phyloP scores from a whole-genome alignment of 2,797 vertebrate genomes.

The Serranus cabrilla region DNA sequence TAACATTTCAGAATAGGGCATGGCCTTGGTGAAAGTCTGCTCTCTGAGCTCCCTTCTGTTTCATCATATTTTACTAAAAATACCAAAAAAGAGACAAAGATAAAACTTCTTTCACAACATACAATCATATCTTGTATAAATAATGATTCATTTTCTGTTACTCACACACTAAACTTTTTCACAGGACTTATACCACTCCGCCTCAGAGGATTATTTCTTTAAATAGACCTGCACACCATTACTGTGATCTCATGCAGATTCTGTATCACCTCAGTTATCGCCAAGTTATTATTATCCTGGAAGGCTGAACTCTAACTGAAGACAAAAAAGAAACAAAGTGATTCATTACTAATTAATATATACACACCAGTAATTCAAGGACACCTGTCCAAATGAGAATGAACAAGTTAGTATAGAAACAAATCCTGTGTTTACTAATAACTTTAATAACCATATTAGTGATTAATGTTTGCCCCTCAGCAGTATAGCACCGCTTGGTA shows the following conservation, averaged over 20 bases:
- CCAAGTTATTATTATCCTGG: constrained; percentile 22
- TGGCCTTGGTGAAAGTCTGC: no score
- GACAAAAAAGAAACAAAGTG: constrained; percentile 19
- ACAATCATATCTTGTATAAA: not conserved
- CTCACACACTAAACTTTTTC: not conserved
- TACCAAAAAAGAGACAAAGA: not conserved
- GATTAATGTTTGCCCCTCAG: constrained; percentile 11
- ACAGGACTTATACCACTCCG: not conserved
- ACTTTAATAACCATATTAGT: not conserved
- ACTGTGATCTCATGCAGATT: constrained; percentile 20
- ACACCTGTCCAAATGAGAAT: constrained; percentile 7
- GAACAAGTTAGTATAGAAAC: not conserved
- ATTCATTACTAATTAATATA: not conserved
- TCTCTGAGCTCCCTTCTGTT: no score
- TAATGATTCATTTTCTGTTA: not conserved
- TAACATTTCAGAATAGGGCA: no score
- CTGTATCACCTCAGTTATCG: constrained; percentile 27
- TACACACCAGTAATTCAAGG: not conserved
- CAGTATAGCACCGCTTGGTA: not conserved
- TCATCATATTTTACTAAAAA: not conserved
- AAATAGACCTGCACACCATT: constrained; percentile 8
- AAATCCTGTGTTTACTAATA: constrained; percentile 11
- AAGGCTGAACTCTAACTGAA: constrained; percentile 27
- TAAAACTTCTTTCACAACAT: not conserved
- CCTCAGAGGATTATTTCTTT: constrained; percentile 7